Conservation (phyloP, 2,113 vertebrate genomes). For the Notarius lentiginosus region DNA sequence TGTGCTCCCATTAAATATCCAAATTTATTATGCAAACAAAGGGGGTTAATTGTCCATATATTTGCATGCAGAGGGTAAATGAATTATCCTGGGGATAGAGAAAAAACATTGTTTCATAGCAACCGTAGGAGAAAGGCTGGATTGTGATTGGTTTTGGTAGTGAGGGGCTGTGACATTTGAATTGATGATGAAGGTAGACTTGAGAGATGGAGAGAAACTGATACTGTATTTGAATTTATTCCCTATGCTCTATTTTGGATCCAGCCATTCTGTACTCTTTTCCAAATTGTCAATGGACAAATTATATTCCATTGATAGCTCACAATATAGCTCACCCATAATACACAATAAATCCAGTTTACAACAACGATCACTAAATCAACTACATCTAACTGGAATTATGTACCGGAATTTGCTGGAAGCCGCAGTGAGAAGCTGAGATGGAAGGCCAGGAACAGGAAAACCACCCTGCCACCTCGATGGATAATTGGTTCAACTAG, state of each 20-base stretch:
- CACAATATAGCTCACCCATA: not conserved
- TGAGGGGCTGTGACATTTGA: not conserved
- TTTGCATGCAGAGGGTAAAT: conserved; percentile 63
- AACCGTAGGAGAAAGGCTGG: conserved; percentile 51
- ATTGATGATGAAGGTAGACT: conserved; percentile 6
- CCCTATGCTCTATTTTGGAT: not conserved
- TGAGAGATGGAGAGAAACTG: not conserved
- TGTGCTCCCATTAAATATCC: conserved; percentile 61
- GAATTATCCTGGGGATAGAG: conserved; percentile 50
- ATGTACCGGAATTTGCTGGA: no score
- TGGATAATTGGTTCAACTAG: conserved; percentile 52
- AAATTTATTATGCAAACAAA: conserved; percentile 68
- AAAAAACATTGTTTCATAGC: conserved; percentile 53
- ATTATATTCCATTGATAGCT: not conserved
- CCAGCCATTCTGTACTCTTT: not conserved
- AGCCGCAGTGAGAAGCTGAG: not conserved
- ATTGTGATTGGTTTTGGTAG: conserved; percentile 35
- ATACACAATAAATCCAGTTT: not conserved
- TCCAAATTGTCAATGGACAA: not conserved
- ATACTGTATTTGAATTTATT: not conserved
- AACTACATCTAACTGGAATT: no score
- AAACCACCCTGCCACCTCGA: conserved; percentile 26
- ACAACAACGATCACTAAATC: not conserved
- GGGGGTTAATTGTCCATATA: conserved; percentile 65
- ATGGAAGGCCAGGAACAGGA: conserved; percentile 23